Evolutionary conservation across 2,888 invertebrate species (phyloP).

Genomic region (Melanchra persicariae): DNA sequence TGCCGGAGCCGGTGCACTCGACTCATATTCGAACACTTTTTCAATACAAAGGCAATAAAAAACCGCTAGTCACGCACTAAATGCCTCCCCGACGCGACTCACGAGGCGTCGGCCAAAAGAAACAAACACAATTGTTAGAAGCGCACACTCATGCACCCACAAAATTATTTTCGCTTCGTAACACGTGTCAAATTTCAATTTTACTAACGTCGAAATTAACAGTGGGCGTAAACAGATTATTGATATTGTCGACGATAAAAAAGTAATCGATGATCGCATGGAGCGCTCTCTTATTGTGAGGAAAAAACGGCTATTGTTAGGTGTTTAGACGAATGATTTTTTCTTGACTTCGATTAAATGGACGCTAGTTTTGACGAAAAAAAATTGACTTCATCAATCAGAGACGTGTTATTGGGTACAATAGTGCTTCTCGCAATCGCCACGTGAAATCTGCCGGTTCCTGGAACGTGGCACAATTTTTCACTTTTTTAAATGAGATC

Average conservation of each 20-base stretch:
- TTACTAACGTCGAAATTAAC: slow-evolving; percentile 89
- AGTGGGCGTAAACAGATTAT: slow-evolving; percentile 90
- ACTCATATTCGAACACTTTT: slow-evolving; percentile 78
- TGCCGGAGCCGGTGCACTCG: slow-evolving; percentile 49
- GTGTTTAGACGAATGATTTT: slow-evolving; percentile 80
- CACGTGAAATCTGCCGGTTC: slow-evolving; percentile 82
- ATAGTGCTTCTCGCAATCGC: slow-evolving; percentile 83
- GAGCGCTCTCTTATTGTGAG: slow-evolving; percentile 80
- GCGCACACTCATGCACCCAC: slow-evolving; percentile 88
- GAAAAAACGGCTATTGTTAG: slow-evolving; percentile 87
- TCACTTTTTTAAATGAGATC: slow-evolving; percentile 82
- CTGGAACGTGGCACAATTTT: slow-evolving; percentile 83
- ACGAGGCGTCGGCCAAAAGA: slow-evolving; percentile 85
- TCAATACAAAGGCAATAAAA: slow-evolving; percentile 89
- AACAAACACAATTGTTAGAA: slow-evolving; percentile 88
- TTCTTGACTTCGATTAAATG: slow-evolving; percentile 80
- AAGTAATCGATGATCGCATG: slow-evolving; percentile 90
- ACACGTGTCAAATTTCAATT: slow-evolving; percentile 91
- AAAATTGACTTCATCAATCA: slow-evolving; percentile 87
- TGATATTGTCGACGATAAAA: slow-evolving; percentile 89
- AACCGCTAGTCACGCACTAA: slow-evolving; percentile 88
- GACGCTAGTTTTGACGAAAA: slow-evolving; percentile 85
- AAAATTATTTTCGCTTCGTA: slow-evolving; percentile 89
- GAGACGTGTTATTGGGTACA: slow-evolving; percentile 87
- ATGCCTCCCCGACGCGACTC: slow-evolving; percentile 80